Percentiles rank a stretch among this genome's conserved stretches.
These are phyloP conservation scores for Acanthosoma haemorrhoidale DNA, from an alignment of 2,888 invertebrate genomes.

Conservation along the genomic window DNA sequence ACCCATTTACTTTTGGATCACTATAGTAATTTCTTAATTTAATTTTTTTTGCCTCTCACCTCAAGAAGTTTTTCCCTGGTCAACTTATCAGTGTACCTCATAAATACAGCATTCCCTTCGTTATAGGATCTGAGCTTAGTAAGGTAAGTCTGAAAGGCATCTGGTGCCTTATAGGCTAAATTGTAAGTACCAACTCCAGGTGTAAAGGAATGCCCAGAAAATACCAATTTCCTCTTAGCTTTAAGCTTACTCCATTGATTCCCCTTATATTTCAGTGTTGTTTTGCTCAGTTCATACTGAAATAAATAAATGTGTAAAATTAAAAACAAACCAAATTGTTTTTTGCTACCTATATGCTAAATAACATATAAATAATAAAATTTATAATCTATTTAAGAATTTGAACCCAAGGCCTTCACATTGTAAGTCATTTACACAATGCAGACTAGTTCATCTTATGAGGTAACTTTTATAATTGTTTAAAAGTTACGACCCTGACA, in stretches of 20 bases:
- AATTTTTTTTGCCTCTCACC: neutral
- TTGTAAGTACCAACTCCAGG: constrained; percentile 11
- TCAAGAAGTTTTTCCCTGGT: neutral
- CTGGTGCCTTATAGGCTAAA: constrained; percentile 1
- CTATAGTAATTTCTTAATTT: neutral
- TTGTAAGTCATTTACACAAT: no score
- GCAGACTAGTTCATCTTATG: no score
- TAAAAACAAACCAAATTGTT: no score
- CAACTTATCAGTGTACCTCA: constrained; percentile 2
- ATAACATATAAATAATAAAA: neutral
- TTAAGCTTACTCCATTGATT: constrained; percentile 16
- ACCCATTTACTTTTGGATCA: no score
- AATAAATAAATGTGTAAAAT: neutral
- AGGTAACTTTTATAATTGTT: no score
- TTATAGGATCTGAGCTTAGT: constrained; percentile 13
- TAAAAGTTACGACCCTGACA: no score
- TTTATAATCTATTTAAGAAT: no score
- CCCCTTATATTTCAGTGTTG: constrained; percentile 23
- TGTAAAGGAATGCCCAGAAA: neutral
- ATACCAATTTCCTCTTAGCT: neutral
- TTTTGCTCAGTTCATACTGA: constrained; percentile 3
- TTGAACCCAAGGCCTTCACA: no score
- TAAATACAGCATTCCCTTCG: neutral
- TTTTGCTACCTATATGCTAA: no score
- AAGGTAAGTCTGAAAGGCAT: neutral